Base-by-base conservation (phyloP, 2,797 vertebrate species). In the Pipistrellus kuhlii region DNA sequence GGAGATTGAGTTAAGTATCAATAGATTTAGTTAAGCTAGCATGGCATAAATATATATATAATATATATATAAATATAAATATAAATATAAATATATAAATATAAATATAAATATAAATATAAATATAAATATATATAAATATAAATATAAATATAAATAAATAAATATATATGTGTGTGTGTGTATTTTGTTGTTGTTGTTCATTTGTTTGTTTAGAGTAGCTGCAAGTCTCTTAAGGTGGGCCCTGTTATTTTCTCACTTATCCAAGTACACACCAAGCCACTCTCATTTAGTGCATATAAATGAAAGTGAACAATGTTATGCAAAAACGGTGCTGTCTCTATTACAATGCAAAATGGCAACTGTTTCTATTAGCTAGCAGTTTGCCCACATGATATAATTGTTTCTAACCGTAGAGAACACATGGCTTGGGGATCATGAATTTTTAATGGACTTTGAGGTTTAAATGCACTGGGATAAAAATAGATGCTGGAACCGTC, bases 371-470 rank as follows among this genome's bases (percentile, higher is more conserved):
- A n/a, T 86, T 69, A 97, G 95, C 62, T 86, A 93, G 71, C 85
- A 94, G 83, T 97, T 95, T 83, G 57, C 92, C 91, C 88, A 95
- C 8, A 91, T 95, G 90, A 93, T 38, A 87, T 94, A 97, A 97
- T 91, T 71, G 64, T 48, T 97, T 95, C 93, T 95, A 94, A 93
- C 73, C 96, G 91, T 97, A 92, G 81, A 92, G 72, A 98, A 94
- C 78, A 95, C 92, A 95, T 92, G 95, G 77, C 85, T 95, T 96
- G 84, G 90, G 73, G 57, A 90, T 96, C 93, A 97, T 97, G 95
- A 97, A 97, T 97, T 91, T 88, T 97, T 98, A 96, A 98, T 96
- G 87, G 84, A 41, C 57, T 93, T 97, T 97, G 88, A 94, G 94
- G 92, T 97, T 97, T 94, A 97, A 97, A 97, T 91, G 71, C 73